Evolutionary conservation across 2,113 vertebrate genomes (phyloP), one percentile per base, ranked within the genome.

Genomic region (Poeciliopsis retropinna): DNA sequence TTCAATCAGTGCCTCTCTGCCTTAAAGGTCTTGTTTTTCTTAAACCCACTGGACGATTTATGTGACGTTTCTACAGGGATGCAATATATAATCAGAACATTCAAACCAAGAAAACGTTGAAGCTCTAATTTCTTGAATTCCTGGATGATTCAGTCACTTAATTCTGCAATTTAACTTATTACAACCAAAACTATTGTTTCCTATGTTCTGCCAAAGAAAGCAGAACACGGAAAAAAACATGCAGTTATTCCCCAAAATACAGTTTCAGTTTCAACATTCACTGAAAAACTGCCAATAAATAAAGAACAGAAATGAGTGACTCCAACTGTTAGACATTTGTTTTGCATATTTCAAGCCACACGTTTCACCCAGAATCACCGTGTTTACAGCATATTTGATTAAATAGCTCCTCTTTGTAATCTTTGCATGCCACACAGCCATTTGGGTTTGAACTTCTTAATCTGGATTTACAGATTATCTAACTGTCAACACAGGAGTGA

Each of bases 11-110:
- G 72, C 64, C 34, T 64, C 72, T 57, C 39, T 0, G 32, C 22
- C 62, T 78, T 72, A 81, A 71, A 39, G 74, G 67, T 37, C 51
- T 81, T 70, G 82, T 1, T 11, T 75, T 65, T 68, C 65, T 31
- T 73, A 64, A 67, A 75, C 64, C 28, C 70, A 0, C 34, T 63
- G 4, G 6, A 19, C 62, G 8, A 34, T 60, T 64, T 70, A 54
- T 64, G 10, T 47, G 28, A 63, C 37, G 37, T 47, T 73, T 66
- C 22, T 39, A 28, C 64, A 41, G n/a, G 15, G 63, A 25, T 11
- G 13, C 2, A 30, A 54, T 31, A 70, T 0, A 1, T 63, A 51
- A 27, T 27, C 41, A 25, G 29, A 69, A 64, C 29, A 8, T 51
- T 69, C 22, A 27, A 47, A 25, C 69, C 15, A 76, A 27, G 28